Base-by-base conservation (phyloP, 2,797 vertebrate species). In the Synanceia verrucosa region DNA sequence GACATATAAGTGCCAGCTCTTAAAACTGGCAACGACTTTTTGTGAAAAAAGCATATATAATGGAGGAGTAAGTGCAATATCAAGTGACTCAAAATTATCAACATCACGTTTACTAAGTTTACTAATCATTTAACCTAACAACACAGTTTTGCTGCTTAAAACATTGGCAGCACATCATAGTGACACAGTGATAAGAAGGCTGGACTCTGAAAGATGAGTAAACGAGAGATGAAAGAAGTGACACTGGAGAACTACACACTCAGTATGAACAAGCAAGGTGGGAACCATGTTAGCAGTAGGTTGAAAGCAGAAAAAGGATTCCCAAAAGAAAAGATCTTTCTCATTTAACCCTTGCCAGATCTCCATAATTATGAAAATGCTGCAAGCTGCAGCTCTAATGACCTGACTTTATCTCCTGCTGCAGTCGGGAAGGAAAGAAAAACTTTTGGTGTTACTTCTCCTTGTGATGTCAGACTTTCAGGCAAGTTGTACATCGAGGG, bases 391-490 rank as follows among this genome's bases (percentile, higher is more conserved):
- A 47, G 29, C 29, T 34, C 53, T 70, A 73, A 64, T 65, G 82
- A 70, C 70, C 48, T 1, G n/a, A 34, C 52, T 78, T 44, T 51
- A 14, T 55, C 41, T 65, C 18, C 43, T 0, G 7, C 65, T 73
- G 63, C 37, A 69, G 43, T 3, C 3, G 5, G 18, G 5, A 21
- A 24, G 37, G 24, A 56, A 39, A 53, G 39, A 48, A 29, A 69
- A 66, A 55, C 28, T 26, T 71, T 66, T 43, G 23, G n/a, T 18
- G n/a, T 18, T 44, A 26, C 50, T 57, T 31, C 29, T 16, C 8
- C 53, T 67, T 9, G 21, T 50, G 65, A 70, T 61, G 55, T 65
- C 73, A 76, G 46, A 63, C 65, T 70, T 39, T 29, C 23, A 33
- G 63, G 51, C n/a, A n/a, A 68, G 26, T 55, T 62, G 37, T 13